phyloP scores from a whole-genome alignment of 2,113 vertebrate genomes.

The Strigops habroptila region DNA sequence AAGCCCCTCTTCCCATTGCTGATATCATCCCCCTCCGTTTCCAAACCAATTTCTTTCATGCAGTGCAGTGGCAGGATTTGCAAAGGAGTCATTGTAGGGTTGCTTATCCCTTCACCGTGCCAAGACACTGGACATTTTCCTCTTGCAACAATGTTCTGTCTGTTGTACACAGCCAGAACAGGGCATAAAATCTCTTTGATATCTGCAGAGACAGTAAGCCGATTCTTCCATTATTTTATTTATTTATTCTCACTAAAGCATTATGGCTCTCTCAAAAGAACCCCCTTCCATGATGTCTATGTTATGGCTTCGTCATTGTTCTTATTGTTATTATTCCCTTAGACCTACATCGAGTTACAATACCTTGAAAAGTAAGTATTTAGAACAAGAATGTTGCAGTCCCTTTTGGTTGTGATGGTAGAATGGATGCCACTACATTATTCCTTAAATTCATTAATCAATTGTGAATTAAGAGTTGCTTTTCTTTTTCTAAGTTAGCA shows the following conservation, averaged over 20 bases:
- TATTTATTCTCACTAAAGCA: background rate
- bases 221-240: slow-evolving; percentile 1
- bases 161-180: background rate
- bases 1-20: background rate
- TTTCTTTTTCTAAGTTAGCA: background rate
- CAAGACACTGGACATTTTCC: background rate
- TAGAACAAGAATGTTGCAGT: background rate
- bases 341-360: background rate
- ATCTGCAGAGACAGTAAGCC: background rate
- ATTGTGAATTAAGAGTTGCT: background rate
- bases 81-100: background rate
- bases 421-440: background rate
- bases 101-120: background rate
- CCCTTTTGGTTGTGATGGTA: background rate
- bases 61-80: background rate
- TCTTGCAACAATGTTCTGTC: slow-evolving; percentile 26
- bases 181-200: slow-evolving; percentile 32
- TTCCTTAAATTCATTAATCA: background rate
- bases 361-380: background rate
- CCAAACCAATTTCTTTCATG: background rate
- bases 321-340: background rate
- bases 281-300: background rate
- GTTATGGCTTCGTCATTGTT: background rate
- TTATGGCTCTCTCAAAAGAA: background rate
- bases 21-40: background rate